A percentile compares a stretch with the other conserved stretches of the same genome.
Evolutionary conservation across 2,797 vertebrate species (phyloP).

Genomic region (Sarcophilus harrisii): DNA sequence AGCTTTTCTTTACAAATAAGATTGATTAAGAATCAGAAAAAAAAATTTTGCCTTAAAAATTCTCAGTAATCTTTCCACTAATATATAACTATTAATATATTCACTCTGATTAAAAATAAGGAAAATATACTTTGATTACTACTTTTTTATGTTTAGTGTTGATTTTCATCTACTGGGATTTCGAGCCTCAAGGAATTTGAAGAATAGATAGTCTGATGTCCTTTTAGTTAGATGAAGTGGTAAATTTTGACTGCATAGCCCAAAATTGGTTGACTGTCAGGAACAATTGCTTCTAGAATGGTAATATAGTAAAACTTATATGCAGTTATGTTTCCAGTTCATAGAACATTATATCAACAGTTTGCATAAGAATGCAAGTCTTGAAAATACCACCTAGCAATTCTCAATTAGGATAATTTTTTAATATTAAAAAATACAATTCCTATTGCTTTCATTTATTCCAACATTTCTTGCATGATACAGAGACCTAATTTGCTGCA

Average conservation of each 20-base stretch:
- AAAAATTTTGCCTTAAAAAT: neutral
- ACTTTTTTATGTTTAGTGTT: neutral
- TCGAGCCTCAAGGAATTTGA: neutral
- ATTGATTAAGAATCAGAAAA: conserved; percentile 27
- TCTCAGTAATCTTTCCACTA: neutral
- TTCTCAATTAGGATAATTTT: conserved; percentile 3
- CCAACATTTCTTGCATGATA: neutral
- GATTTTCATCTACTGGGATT: neutral
- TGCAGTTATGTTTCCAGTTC: conserved; percentile 3
- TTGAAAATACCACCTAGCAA: neutral
- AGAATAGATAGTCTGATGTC: neutral
- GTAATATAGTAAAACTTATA: conserved; percentile 10
- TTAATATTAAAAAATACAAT: conserved; percentile 10
- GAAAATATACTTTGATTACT: conserved; percentile 10
- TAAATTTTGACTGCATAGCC: conserved; percentile 2
- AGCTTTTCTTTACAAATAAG: conserved; percentile 21
- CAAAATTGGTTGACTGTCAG: conserved; percentile 15
- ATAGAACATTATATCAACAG: neutral
- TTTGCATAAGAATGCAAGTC: conserved; percentile 26
- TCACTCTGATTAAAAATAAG: conserved; percentile 14
- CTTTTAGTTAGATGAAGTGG: conserved; percentile 30
- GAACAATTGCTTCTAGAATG: neutral
- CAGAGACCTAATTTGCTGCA: conserved; percentile 24
- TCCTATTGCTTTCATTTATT: conserved; percentile 2
- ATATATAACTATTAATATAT: neutral